These are phyloP conservation scores for Chaetura pelagica DNA, from an alignment of 2,113 vertebrate genomes.

Conservation along the genomic window DNA sequence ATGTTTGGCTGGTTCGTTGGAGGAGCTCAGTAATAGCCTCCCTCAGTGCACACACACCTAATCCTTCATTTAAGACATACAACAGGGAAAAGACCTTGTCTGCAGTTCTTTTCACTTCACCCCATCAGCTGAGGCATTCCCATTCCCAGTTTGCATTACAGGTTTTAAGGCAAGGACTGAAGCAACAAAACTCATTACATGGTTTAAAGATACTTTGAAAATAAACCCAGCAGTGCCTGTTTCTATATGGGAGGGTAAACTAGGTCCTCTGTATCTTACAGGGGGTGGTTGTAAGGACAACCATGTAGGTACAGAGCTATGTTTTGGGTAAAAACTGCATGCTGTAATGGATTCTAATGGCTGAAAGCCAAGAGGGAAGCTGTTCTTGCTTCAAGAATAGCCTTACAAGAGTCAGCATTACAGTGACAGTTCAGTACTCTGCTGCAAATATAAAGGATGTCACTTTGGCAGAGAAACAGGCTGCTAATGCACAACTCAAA, in stretches of 20 bases:
- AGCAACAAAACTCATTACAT: neutral
- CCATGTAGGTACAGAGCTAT: neutral
- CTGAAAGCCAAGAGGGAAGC: conserved; percentile 58
- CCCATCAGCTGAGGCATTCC: neutral
- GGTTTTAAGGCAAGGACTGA: neutral
- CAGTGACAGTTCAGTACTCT: conserved; percentile 59
- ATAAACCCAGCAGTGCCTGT: neutral
- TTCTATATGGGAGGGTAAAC: neutral
- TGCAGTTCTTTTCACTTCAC: neutral
- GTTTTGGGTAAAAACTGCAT: conserved; percentile 44
- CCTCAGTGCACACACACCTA: neutral
- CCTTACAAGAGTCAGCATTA: conserved; percentile 67
- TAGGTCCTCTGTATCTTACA: neutral
- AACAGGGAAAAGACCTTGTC: neutral
- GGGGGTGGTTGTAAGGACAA: neutral
- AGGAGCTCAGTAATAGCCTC: neutral
- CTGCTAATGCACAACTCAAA: conserved; percentile 45
- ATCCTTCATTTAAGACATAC: neutral
- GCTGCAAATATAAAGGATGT: conserved; percentile 67
- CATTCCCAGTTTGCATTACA: neutral
- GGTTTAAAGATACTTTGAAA: neutral
- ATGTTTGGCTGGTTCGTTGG: neutral
- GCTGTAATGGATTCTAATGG: conserved; percentile 41
- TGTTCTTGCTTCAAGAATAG: conserved; percentile 59
- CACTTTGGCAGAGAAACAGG: conserved; percentile 62